Evolutionary conservation across 1,140 invertebrate genomes (phyloP).

Genomic region (Bombus impatiens): DNA sequence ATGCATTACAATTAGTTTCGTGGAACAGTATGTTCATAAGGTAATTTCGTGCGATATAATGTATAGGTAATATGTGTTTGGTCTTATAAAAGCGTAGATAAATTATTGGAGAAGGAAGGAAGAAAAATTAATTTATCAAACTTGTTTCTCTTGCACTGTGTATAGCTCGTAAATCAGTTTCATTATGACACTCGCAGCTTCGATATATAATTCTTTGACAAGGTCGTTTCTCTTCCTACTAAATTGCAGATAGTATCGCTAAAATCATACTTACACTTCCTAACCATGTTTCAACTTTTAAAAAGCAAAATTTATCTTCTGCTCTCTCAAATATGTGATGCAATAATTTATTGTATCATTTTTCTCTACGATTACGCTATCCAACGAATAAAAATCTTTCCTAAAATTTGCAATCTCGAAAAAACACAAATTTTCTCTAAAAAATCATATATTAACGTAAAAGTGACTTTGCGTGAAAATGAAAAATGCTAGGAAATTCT

Average conservation of each 20-base stretch:
- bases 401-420: no score
- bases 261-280: not conserved
- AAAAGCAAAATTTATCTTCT: not conserved
- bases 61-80: not conserved
- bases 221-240: not conserved
- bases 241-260: not conserved
- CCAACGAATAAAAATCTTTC: no score
- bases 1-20: no score
- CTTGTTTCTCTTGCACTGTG: not conserved
- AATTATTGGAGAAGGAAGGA: not conserved
- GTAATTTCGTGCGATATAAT: no score
- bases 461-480: no score
- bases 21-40: no score
- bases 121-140: not conserved
- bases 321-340: no score
- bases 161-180: constrained; percentile 1
- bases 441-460: no score
- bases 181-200: not conserved
- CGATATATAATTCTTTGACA: not conserved
- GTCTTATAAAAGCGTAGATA: not conserved
- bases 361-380: no score
- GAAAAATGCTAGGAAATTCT: no score
- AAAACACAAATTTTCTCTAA: no score
- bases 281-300: not conserved
- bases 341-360: no score